Base-by-base conservation (phyloP, 2,113 vertebrate species). In the Laterallus jamaicensis region DNA sequence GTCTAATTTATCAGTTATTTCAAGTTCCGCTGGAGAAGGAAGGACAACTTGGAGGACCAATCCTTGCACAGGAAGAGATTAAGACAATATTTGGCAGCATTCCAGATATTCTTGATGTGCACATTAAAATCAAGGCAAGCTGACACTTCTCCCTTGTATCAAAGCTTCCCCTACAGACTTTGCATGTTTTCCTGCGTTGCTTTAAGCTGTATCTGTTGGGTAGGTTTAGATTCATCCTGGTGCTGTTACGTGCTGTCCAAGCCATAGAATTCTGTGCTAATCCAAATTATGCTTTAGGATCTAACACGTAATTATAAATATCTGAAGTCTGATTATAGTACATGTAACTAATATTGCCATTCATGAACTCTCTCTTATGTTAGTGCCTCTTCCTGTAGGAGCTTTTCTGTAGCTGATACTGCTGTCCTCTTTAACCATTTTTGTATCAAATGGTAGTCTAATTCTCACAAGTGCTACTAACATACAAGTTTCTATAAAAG, bases 41-140 rank as follows among this genome's bases (percentile, higher is more conserved):
- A 88, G 99, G 98, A 35, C 99, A 99, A 54, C 98, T 99, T 47
- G 99, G 99, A 20, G 99, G 99, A 32, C 99, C 99, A 44, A 99
- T 99, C 90, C 98, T 99, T 96, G 99, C 99, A 44, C 98, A 98
- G 81, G 99, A 99, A 96, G 99, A 99, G 96, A 98, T 99, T 44
- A 99, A 99, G 96, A 99, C 99, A 16, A 99, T 99, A 97, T 99
- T 99, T 95, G 99, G 99, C 97, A 99, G 99, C 97, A 99, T 99
- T 93, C 99, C 99, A 52, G 99, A 99, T 92, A 99, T 99, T 95
- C 98, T 99, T 78, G 99, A 99, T 32, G 99, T 99, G 26, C 99
- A 99, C 91, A 99, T 97, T 63, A 99, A 98, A 96, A 99, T 99
- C 95, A 99, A 99, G 99, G 99, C 98, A 97, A 97, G 82, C 70